Evolutionary conservation across 2,797 vertebrate genomes (phyloP).

Genomic region (Crocodylus rhombifer): DNA sequence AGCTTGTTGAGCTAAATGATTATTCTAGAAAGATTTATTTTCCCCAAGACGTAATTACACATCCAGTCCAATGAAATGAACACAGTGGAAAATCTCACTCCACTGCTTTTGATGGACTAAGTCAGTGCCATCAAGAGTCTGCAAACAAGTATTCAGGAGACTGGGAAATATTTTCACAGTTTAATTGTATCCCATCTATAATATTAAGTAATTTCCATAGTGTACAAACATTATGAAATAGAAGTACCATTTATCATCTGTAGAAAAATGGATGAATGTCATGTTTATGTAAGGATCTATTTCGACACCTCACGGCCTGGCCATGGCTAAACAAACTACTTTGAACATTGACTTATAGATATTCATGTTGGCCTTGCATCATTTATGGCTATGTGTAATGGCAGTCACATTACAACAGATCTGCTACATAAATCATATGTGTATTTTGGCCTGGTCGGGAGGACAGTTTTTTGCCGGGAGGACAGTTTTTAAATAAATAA

Average conservation of each 20-base stretch:
- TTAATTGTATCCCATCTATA: conserved; percentile 48
- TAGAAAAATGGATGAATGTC: conserved; percentile 46
- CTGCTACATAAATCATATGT: conserved; percentile 65
- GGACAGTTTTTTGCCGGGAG: conserved; percentile 42
- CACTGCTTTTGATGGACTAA: conserved; percentile 41
- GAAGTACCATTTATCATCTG: conserved; percentile 41
- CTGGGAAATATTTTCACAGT: conserved; percentile 37
- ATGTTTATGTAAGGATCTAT: conserved; percentile 54
- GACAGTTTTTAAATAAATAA: conserved; percentile 16
- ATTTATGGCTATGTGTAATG: conserved; percentile 68
- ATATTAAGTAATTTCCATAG: conserved; percentile 64
- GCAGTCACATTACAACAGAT: conserved; percentile 64
- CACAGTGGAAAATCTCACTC: conserved; percentile 71
- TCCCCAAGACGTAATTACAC: conserved; percentile 26
- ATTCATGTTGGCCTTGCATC: conserved; percentile 72
- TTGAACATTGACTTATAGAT: conserved; percentile 50
- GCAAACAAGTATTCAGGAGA: conserved; percentile 41
- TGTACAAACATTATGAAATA: conserved; percentile 45
- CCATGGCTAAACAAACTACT: conserved; percentile 70
- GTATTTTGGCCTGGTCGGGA: conserved; percentile 57
- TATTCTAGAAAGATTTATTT: conserved; percentile 75
- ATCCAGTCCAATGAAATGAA: conserved; percentile 41
- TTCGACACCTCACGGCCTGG: conserved; percentile 57
- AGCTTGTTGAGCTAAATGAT: conserved; percentile 58
- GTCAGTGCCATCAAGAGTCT: conserved; percentile 44